Evolutionary conservation across 2,888 invertebrate genomes (phyloP).

Genomic region (Hartigia nigra): DNA sequence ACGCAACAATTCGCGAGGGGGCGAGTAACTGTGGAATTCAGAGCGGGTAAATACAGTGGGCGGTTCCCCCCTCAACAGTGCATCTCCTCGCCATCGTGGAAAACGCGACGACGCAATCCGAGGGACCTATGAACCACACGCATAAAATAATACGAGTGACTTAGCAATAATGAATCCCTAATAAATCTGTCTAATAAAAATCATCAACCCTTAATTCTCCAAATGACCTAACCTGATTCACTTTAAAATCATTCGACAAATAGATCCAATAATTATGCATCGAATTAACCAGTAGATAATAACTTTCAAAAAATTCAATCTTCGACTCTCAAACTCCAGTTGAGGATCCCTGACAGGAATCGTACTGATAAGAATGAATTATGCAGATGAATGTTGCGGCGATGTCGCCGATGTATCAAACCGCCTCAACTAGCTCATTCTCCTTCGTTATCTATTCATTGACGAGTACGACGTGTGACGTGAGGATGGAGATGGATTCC

Average conservation of each 20-base stretch:
- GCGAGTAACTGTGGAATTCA: constrained; percentile 56
- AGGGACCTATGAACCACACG: constrained; percentile 41
- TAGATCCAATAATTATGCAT: too few species aligned
- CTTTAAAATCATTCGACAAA: too few species aligned
- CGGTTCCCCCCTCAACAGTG: constrained; percentile 27
- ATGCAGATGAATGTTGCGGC: constrained; percentile 63
- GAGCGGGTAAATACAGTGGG: constrained; percentile 57
- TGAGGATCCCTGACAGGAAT: constrained; percentile 58
- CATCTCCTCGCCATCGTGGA: constrained; percentile 2
- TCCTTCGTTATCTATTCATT: constrained; percentile 65
- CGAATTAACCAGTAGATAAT: too few species aligned
- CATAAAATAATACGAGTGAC: background rate
- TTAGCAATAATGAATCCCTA: background rate
- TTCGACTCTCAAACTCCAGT: constrained; percentile 21
- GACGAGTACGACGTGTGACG: constrained; percentile 59
- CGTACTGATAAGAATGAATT: constrained; percentile 63
- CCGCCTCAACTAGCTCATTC: constrained; percentile 64
- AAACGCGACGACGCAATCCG: constrained; percentile 46
- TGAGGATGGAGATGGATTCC: constrained; percentile 62
- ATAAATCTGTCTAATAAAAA: too few species aligned
- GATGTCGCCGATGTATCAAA: constrained; percentile 64
- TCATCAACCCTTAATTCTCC: too few species aligned
- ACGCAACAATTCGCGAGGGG: constrained; percentile 55
- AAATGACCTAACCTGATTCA: too few species aligned
- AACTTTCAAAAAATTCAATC: background rate